Evolutionary conservation across 1,140 invertebrate species (phyloP).

Genomic region (Leptoteleia sp.): DNA sequence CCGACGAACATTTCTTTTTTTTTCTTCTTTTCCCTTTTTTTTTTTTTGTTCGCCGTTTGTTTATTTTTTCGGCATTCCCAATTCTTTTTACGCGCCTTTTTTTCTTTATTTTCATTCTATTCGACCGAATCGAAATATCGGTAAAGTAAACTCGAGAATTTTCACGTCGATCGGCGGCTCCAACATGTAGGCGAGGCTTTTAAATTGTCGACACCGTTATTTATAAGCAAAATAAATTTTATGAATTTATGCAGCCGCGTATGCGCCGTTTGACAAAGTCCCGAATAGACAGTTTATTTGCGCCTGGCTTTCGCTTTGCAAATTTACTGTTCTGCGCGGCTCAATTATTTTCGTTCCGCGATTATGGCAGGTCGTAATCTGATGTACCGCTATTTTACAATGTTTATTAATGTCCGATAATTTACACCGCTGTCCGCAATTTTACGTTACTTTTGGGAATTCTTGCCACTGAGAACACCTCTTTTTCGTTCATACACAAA

Average conservation of each 20-base stretch:
- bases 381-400: background rate
- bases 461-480: no score
- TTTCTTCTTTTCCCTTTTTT: no score
- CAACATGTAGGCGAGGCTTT: slow-evolving; percentile 19
- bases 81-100: no score
- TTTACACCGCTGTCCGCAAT: no score
- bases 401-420: background rate
- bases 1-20: no score
- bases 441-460: no score
- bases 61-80: no score
- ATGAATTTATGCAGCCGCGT: slow-evolving; percentile 15
- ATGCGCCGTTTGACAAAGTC: slow-evolving; percentile 21
- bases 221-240: slow-evolving; percentile 33
- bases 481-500: no score
- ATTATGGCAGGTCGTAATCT: slow-evolving; percentile 4
- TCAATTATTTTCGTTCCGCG: slow-evolving; percentile 6
- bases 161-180: background rate
- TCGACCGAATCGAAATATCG: slow-evolving; percentile 10
- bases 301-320: background rate
- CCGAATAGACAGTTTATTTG: slow-evolving; percentile 17
- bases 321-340: slow-evolving; percentile 12
- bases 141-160: slow-evolving; percentile 16
- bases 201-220: slow-evolving; percentile 15
- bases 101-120: no score
- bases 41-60: no score